Evolutionary conservation across 2,113 vertebrate species (phyloP).

Genomic region (Orcinus orca): DNA sequence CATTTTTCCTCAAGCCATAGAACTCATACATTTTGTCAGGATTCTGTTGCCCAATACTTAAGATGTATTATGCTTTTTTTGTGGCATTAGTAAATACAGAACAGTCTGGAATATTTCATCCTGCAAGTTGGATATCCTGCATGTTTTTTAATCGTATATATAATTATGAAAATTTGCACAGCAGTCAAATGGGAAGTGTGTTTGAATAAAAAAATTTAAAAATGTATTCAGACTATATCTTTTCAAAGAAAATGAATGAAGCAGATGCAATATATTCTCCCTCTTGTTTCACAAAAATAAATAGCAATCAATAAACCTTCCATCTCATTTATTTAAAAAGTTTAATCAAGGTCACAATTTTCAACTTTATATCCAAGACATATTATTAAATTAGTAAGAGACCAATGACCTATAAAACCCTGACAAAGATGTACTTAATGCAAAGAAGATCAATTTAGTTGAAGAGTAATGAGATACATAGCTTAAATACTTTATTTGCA

Average conservation of each 20-base stretch:
- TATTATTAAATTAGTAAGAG: not conserved
- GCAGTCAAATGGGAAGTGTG: constrained; percentile 1
- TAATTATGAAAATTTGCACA: constrained; percentile 25
- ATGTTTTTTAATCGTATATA: not conserved
- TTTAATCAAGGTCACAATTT: constrained; percentile 22
- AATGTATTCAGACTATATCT: not conserved
- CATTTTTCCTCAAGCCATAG: not conserved
- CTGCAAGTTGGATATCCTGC: not conserved
- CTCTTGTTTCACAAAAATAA: not conserved
- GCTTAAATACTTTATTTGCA: not conserved
- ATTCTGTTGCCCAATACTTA: not conserved
- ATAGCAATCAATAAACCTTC: not conserved
- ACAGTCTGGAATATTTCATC: constrained; percentile 36
- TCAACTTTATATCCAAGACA: not conserved
- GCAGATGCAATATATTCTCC: not conserved
- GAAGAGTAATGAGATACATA: not conserved
- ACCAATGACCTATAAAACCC: not conserved
- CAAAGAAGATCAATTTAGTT: not conserved
- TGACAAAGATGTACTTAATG: not conserved
- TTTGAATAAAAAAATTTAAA: constrained; percentile 52
- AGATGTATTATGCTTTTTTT: not conserved
- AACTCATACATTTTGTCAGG: not conserved
- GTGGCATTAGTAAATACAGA: not conserved
- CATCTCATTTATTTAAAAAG: not conserved
- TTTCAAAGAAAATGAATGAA: constrained; percentile 49